phyloP scores from a whole-genome alignment of 2,113 vertebrate genomes.

The Phalacrocorax brasilianus region DNA sequence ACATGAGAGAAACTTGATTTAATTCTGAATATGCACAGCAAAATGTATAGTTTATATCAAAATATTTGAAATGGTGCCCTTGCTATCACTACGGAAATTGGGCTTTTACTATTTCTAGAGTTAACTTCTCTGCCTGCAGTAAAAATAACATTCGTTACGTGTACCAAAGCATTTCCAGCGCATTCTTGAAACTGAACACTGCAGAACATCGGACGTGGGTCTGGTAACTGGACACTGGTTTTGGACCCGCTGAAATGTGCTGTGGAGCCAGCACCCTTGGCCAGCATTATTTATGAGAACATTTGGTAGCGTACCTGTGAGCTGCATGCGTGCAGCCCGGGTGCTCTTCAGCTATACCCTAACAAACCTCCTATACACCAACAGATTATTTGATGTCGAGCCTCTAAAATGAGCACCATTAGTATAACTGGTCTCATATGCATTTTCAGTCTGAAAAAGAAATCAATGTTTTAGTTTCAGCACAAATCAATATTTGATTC shows the following conservation, averaged over 20 bases:
- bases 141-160: conserved; percentile 31
- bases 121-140: background rate
- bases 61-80: background rate
- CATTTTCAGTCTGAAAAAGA: background rate
- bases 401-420: background rate
- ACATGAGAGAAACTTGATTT: background rate
- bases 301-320: background rate
- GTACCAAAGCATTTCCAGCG: background rate
- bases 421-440: background rate
- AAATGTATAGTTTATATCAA: rapidly evolving
- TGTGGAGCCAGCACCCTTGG: background rate
- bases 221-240: conserved; percentile 42
- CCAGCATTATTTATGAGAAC: background rate
- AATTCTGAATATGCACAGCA: background rate
- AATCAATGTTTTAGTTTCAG: background rate
- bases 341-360: background rate
- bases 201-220: background rate
- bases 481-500: background rate
- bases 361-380: background rate
- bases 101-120: background rate
- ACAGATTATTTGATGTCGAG: background rate
- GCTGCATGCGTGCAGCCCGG: background rate
- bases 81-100: background rate
- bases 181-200: conserved; percentile 28
- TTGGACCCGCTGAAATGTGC: conserved; percentile 12